These are phyloP conservation scores for Myopa testacea DNA, from an alignment of 2,888 invertebrate species.

Conservation along the genomic window DNA sequence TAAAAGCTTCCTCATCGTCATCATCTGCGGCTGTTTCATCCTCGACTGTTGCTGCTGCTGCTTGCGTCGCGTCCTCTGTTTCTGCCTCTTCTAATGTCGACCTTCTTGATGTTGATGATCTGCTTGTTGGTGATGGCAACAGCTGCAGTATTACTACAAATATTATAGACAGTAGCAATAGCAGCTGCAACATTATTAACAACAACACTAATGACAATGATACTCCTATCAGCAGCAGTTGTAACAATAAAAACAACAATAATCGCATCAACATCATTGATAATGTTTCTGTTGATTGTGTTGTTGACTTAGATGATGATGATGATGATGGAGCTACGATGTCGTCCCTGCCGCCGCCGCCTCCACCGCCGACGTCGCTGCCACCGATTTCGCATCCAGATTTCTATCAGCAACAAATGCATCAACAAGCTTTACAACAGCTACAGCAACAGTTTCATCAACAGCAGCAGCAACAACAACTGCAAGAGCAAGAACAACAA, in stretches of 20 bases:
- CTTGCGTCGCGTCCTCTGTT: background rate
- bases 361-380: conserved; percentile 11
- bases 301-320: conserved; percentile 36
- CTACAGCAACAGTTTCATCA: conserved; percentile 56
- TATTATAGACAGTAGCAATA: background rate
- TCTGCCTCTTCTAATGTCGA: conserved; percentile 46
- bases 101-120: conserved; percentile 51
- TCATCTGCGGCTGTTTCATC: conserved; percentile 41
- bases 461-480: conserved; percentile 52
- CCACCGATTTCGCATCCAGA: conserved; percentile 32
- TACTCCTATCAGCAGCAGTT: background rate
- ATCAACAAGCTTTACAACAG: conserved; percentile 59
- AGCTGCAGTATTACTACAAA: background rate
- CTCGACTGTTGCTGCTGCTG: conserved; percentile 44
- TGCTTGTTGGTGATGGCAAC: background rate
- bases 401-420: conserved; percentile 57
- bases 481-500: conserved; percentile 22
- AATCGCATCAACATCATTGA: background rate
- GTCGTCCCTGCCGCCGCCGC: conserved; percentile 28
- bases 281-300: conserved; percentile 17
- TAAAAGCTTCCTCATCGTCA: conserved; percentile 26
- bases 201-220: background rate
- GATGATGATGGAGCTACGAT: conserved; percentile 30
- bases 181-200: background rate
- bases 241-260: background rate